phyloP scores from a whole-genome alignment of 2,797 vertebrate genomes.

The Semaprochilodus insignis region DNA sequence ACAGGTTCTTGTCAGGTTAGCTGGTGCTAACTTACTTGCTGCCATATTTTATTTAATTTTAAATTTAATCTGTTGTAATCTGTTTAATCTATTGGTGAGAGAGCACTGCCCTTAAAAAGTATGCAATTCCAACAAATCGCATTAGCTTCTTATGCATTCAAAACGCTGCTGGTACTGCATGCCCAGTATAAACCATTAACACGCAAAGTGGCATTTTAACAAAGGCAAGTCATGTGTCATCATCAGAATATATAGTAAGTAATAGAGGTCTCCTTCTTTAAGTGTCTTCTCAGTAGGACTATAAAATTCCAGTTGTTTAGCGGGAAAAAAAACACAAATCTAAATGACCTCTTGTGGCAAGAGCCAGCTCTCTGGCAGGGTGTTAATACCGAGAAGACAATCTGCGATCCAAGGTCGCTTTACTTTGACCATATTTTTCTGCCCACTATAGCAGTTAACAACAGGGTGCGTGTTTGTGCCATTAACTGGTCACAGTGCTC shows the following conservation, averaged over 20 bases:
- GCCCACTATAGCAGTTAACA: conserved; percentile 48
- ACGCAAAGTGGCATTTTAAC: not conserved
- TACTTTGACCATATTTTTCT: conserved; percentile 40
- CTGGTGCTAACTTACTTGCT: too few species aligned
- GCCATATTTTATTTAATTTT: too few species aligned
- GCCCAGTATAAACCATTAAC: too few species aligned
- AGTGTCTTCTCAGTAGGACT: not conserved
- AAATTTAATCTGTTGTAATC: too few species aligned
- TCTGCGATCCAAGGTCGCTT: conserved; percentile 31
- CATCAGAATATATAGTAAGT: not conserved
- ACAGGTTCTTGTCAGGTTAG: too few species aligned
- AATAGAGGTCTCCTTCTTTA: not conserved
- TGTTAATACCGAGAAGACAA: conserved; percentile 11
- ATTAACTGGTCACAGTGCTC: conserved; percentile 54
- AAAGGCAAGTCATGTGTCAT: not conserved
- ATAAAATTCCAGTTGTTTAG: not conserved
- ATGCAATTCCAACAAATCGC: not conserved
- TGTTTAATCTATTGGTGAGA: too few species aligned
- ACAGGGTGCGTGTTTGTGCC: conserved; percentile 19
- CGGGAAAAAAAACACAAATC: conserved; percentile 5
- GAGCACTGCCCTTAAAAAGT: not conserved
- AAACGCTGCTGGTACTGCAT: too few species aligned
- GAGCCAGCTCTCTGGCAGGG: not conserved
- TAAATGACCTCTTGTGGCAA: conserved; percentile 20
- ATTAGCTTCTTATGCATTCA: not conserved